phyloP scores from a whole-genome alignment of 2,797 vertebrate species.

The Myripristis jacobus region DNA sequence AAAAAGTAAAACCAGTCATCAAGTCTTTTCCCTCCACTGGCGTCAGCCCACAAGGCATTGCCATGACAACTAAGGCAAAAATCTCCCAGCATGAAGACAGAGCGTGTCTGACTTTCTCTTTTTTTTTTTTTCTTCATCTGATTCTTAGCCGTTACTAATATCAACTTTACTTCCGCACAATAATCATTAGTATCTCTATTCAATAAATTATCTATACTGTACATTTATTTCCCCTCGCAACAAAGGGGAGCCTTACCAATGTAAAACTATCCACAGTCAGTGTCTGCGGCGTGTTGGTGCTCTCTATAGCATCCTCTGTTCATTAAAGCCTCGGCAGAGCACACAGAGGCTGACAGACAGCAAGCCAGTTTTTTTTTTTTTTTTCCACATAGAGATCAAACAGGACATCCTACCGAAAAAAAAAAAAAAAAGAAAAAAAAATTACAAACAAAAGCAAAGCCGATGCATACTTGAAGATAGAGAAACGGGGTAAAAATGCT shows the following conservation, averaged over 20 bases:
- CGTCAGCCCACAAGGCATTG: conserved; percentile 82
- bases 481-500: conserved; percentile 72
- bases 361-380: conserved; percentile 48
- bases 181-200: conserved; percentile 85
- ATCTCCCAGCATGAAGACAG: conserved; percentile 78
- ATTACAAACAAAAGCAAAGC: conserved; percentile 63
- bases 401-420: conserved; percentile 51
- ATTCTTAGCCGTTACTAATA: conserved; percentile 65
- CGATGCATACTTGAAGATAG: conserved; percentile 74
- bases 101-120: conserved; percentile 67
- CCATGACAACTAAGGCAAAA: conserved; percentile 89
- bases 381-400: conserved; percentile 71
- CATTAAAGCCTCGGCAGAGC: conserved; percentile 53
- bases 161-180: conserved; percentile 69
- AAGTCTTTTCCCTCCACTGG: conserved; percentile 72
- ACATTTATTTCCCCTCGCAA: conserved; percentile 80
- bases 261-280: conserved; percentile 75
- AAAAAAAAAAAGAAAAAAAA: conserved; percentile 20
- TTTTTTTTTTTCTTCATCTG: conserved; percentile 47
- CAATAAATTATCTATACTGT: conserved; percentile 90
- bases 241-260: conserved; percentile 67
- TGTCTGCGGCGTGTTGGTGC: conserved; percentile 40
- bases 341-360: conserved; percentile 52
- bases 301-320: conserved; percentile 24
- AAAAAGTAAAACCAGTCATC: conserved; percentile 74